Base-by-base conservation (phyloP, 1,140 invertebrate genomes). In the Cylas formicarius region DNA sequence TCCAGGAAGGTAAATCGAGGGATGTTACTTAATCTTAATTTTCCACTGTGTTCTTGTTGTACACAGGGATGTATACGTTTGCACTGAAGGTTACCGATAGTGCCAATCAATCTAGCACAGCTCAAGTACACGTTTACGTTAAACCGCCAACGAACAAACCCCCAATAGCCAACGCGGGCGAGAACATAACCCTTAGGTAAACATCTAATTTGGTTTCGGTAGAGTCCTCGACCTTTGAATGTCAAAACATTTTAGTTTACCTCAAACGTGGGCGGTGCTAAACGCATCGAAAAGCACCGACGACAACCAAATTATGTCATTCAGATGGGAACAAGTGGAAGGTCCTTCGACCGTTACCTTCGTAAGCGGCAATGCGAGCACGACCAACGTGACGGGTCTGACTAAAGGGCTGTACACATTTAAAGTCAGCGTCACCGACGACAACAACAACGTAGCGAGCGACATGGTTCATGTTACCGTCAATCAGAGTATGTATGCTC, bases 11-110 rank as follows among this genome's bases (percentile, higher is more conserved):
- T 48, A 31, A 39, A 3, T 19, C 11, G 26, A 4, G 16, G 33
- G 18, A 18, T 4, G 8, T 14, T 14, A 4, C 7, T 7, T 14
- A 4, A 16, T 37, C 14, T 22, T 11, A 37, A 13, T 11, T 37
- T 4, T 23, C 17, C 16, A 37, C 13, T n/a, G 21, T 37, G 33
- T 6, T 4, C 4, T 37, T 9, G 13, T 21, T 7, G 26, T 37
- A 11, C 5, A 5, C 8, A 48, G 46, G 92, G 37, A 85, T 93
- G 68, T 97, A 96, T 60, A 93, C 87, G 5, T 96, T 95, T 71
- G 82, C 86, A 6, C 68, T 97, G 3, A 91, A 90, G 72, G 91
- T 96, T 2, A 93, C 86, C 4, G 92, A 96, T 58, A 82, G 81
- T 45, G 84, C 85, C 2, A 84, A 84, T 2, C 90, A 95, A 69